Conservation (phyloP, 1,140 invertebrate species). For the Trachymyrmex cornetzi region DNA sequence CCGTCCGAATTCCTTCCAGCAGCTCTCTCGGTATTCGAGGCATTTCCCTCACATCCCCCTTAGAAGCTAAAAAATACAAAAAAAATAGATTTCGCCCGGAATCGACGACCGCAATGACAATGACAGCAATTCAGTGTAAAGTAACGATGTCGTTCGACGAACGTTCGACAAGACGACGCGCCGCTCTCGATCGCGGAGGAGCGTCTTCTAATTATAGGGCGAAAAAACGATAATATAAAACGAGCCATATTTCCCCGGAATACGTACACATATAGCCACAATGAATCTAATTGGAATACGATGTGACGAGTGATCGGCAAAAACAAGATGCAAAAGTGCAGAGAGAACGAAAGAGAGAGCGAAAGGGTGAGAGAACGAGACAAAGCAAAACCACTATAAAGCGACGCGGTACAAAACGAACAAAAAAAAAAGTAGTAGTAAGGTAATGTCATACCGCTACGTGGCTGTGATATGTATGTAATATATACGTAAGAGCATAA, state of each 20-base stretch:
- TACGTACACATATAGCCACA: conserved; percentile 51
- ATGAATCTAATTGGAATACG: conserved; percentile 45
- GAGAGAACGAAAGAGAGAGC: conserved; percentile 56
- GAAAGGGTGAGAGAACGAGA: conserved; percentile 18
- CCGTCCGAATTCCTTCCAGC: conserved; percentile 33
- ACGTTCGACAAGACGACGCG: conserved; percentile 35
- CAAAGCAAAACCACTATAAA: conserved; percentile 23
- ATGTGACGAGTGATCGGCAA: conserved; percentile 45
- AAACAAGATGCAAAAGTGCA: conserved; percentile 21
- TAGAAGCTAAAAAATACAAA: conserved; percentile 40
- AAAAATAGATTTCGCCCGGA: conserved; percentile 59
- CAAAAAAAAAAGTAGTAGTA: conserved; percentile 56
- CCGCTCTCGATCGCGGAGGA: conserved; percentile 33
- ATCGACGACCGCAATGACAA: conserved; percentile 75
- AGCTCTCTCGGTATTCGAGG: conserved; percentile 45
- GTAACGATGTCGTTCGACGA: conserved; percentile 39
- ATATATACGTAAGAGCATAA: conserved; percentile 60
- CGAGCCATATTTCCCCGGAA: conserved; percentile 5
- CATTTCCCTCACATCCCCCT: conserved; percentile 22
- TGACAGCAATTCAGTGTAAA: conserved; percentile 69
- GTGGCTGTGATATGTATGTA: conserved; percentile 66
- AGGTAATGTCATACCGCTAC: conserved; percentile 63
- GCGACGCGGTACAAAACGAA: conserved; percentile 35
- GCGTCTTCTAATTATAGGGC: conserved; percentile 19
- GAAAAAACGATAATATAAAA: conserved; percentile 16